Evolutionary conservation across 2,888 invertebrate species (phyloP), one percentile per base, ranked within the genome.

Genomic region (Polymixis lichenea): DNA sequence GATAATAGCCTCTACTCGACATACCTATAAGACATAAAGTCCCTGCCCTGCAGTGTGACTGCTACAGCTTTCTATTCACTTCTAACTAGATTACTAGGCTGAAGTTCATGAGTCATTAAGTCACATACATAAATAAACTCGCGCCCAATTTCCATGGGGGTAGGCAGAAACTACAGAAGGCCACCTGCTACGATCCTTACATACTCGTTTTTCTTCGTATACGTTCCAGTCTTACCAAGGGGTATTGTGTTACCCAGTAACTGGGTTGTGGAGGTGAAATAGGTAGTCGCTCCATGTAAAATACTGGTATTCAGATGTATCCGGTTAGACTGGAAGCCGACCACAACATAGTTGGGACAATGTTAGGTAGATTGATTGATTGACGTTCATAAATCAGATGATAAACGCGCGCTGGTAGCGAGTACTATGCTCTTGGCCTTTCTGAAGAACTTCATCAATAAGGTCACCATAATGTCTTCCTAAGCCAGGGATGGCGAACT

Each of bases 51-150:
- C 74, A n/a, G 2, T 55, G 19, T 61, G 53, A 15, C 19, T 46
- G 15, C 7, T 7, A 75, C 17, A 49, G 11, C 15, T 15, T 58
- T 51, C 38, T 56, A 65, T 77, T 49, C 8, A 58, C 1, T 55
- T 46, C 8, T 19, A n/a, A 49, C 46, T 51, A 69, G 28, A 67
- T 13, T 53, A 53, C 56, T 71, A 17, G 51, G 15, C 13, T 43
- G 43, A 58, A 71, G 1, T 43, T 60, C 43, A 83, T 69, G 25
- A 77, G 67, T 67, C 25, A 82, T 62, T 46, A 67, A 32, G 7
- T n/a, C 19, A 61, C 49, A 62, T 43, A 32, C 17, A 19, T 60
- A 32, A 6, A 62, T 2, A 55, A n/a, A 55, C n/a, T 55, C n/a
- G 13, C n/a, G n/a, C 15, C 15, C 3, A 7, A 28, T 17, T 25